Base-by-base conservation (phyloP, 2,797 vertebrate species). In the Threskiornis aethiopicus region DNA sequence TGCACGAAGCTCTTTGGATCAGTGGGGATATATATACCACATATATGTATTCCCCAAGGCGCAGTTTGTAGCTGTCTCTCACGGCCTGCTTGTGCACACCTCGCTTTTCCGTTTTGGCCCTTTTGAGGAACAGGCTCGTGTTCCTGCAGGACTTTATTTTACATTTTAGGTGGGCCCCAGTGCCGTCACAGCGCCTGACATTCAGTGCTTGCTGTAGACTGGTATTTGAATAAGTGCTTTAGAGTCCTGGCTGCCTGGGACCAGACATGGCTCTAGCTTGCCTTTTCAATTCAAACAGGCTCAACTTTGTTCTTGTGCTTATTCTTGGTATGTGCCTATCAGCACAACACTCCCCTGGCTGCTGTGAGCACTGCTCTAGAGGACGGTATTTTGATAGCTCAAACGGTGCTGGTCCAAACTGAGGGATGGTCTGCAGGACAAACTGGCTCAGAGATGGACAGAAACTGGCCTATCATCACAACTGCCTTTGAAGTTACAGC, bases 261-360 rank as follows among this genome's bases (percentile, higher is more conserved):
- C 33, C 69, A 54, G 73, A 6, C 39, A 1, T 28, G 28, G 21
- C 54, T 75, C 49, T 42, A 7, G 13, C 72, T 85, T 80, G 16
- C 46, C 26, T 88, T 80, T 57, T 33, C 57, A 41, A 8, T 28
- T 62, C 42, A 41, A n/a, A 26, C 25, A 61, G 39, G n/a, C 52
- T 92, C 64, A 61, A 1, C 71, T 79, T 69, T 57, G 46, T 28
- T 72, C 59, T 9, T 80, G 29, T 39, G 39, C 28, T 70, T 39
- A 2, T 16, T 55, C 19, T 57, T 62, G n/a, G 2, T 22, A 2
- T 5, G 41, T 37, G 72, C 3, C 0, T 20, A 4, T 31, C 15
- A 20, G 42, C 54, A 29, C 9, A 21, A 6, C 2, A 2, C 26
- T 93, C 41, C 11, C 25, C 79, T 78, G 42, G 13, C 5, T 79